phyloP scores from a whole-genome alignment of 2,113 vertebrate genomes.

The Jaculus jaculus region DNA sequence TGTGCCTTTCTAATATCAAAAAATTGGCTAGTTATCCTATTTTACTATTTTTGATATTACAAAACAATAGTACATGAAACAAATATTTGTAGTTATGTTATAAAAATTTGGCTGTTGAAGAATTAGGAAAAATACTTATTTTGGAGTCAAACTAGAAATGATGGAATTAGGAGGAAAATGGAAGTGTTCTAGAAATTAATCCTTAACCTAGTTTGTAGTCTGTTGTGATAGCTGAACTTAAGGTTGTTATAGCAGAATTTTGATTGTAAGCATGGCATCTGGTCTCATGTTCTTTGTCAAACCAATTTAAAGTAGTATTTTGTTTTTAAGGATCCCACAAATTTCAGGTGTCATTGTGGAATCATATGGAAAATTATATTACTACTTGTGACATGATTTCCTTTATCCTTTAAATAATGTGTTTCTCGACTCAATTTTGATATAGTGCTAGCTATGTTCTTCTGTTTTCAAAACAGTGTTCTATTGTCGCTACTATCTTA shows the following conservation, averaged over 20 bases:
- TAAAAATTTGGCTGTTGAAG: slow-evolving; percentile 1
- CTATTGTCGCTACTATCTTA: neutral
- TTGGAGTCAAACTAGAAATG: slow-evolving; percentile 30
- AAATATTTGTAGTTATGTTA: slow-evolving; percentile 1
- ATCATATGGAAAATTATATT: neutral
- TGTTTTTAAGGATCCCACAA: neutral
- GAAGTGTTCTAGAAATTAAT: slow-evolving; percentile 36
- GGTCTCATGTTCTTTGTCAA: slow-evolving; percentile 34
- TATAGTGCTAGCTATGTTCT: slow-evolving; percentile 30
- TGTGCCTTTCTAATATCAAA: slow-evolving; percentile 67
- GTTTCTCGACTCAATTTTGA: slow-evolving; percentile 38
- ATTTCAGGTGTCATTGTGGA: neutral
- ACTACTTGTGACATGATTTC: slow-evolving; percentile 11
- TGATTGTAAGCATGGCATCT: slow-evolving; percentile 28
- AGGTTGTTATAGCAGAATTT: neutral
- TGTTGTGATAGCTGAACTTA: slow-evolving; percentile 13
- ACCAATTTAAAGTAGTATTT: slow-evolving; percentile 42
- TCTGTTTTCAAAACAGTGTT: slow-evolving; percentile 33
- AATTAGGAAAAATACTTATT: slow-evolving; percentile 21
- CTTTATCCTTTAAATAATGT: neutral
- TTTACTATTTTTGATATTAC: slow-evolving; percentile 10
- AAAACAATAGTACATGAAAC: neutral
- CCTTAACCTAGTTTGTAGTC: neutral
- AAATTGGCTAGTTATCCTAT: neutral
- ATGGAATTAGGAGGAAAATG: slow-evolving; percentile 20